phyloP scores from a whole-genome alignment of 1,140 invertebrate species.

The Augochlora pura region DNA sequence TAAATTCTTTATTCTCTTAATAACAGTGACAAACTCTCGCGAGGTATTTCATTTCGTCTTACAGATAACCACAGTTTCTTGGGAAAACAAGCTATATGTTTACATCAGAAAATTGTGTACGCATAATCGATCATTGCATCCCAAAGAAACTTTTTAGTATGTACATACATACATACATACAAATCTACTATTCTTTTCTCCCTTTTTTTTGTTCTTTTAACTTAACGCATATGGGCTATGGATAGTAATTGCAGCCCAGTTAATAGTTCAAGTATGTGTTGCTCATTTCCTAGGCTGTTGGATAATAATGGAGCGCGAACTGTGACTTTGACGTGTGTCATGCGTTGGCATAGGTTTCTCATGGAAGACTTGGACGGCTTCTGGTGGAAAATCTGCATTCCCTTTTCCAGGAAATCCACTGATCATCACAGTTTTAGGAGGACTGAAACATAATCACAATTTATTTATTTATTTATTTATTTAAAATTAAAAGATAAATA shows the following conservation, averaged over 20 bases:
- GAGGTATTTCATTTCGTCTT: conserved; percentile 21
- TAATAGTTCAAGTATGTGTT: not conserved
- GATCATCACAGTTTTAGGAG: conserved; percentile 88
- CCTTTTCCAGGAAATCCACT: conserved; percentile 90
- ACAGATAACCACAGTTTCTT: conserved; percentile 29
- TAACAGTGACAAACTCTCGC: conserved; percentile 64
- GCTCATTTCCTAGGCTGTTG: conserved; percentile 90
- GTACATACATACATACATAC: conserved; percentile 41
- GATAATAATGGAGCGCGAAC: conserved; percentile 83
- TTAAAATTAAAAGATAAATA: not conserved
- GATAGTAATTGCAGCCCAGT: not conserved
- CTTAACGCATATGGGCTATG: conserved; percentile 26
- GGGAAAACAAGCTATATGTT: not conserved
- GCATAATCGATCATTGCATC: not conserved
- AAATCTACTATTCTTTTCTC: conserved; percentile 24
- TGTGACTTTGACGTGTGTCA: conserved; percentile 81
- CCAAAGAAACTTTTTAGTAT: conserved; percentile 42
- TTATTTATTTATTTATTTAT: not conserved
- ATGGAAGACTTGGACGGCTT: conserved; percentile 91
- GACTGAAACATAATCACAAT: conserved; percentile 75
- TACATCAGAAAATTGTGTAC: not conserved
- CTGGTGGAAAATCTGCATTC: conserved; percentile 92
- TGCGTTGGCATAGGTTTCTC: conserved; percentile 86
- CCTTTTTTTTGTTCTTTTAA: conserved; percentile 31
- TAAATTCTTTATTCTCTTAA: conserved; percentile 55